Evolutionary conservation across 2,888 invertebrate genomes (phyloP).

Genomic region (Heliconius ismenius): DNA sequence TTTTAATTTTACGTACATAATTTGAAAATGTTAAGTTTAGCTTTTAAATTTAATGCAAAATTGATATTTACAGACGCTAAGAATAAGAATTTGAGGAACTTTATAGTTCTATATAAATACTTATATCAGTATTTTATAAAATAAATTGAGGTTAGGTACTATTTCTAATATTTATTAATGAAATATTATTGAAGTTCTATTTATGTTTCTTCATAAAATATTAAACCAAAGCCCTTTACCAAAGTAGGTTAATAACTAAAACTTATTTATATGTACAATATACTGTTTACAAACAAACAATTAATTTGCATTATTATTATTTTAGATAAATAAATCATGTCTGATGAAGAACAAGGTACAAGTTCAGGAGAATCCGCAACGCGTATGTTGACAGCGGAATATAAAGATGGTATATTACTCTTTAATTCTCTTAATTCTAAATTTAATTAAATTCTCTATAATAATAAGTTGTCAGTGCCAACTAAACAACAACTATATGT

Average conservation of each 20-base stretch:
- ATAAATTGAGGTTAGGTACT: slow-evolving; percentile 3
- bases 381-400: slow-evolving; percentile 62
- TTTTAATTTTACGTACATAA: slow-evolving; percentile 15
- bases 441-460: not conserved
- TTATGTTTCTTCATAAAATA: not conserved
- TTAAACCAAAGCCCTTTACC: not conserved
- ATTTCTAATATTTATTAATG: not conserved
- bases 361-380: slow-evolving; percentile 48
- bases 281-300: not conserved
- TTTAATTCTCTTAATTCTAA: slow-evolving; percentile 6
- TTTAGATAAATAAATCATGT: slow-evolving; percentile 52
- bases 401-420: slow-evolving; percentile 61
- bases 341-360: slow-evolving; percentile 52
- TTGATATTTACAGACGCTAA: no score
- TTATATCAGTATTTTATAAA: not conserved
- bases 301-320: not conserved
- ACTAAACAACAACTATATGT: no score
- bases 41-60: not conserved
- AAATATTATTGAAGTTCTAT: not conserved
- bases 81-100: not conserved
- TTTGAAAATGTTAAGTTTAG: slow-evolving; percentile 20
- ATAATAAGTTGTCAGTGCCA: no score
- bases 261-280: not conserved
- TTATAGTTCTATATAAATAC: not conserved
- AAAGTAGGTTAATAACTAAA: not conserved